phyloP scores from a whole-genome alignment of 2,797 vertebrate species.

The Sebastes vulpes region DNA sequence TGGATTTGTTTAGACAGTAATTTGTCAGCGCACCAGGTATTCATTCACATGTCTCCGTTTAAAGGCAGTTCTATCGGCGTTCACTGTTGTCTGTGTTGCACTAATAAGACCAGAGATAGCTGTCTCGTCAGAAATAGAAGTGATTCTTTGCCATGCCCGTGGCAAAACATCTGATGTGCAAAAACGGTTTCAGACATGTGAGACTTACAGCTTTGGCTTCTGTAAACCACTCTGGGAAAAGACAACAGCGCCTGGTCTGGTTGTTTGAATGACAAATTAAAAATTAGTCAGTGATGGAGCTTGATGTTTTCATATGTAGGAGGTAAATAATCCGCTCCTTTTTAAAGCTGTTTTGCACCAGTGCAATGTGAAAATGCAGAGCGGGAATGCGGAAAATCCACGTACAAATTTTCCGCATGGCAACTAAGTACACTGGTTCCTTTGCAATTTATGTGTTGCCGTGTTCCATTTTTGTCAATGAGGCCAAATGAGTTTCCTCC shows the following conservation, averaged over 20 bases:
- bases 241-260: not conserved
- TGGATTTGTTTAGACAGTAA: conserved; percentile 15
- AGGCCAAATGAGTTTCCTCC: no score
- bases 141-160: conserved; percentile 7
- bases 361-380: no score
- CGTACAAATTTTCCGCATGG: no score
- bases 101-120: conserved; percentile 31
- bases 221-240: not conserved
- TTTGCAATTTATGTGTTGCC: no score
- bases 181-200: conserved; percentile 29
- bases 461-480: no score
- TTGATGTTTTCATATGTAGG: not conserved
- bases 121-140: conserved; percentile 25
- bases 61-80: not conserved
- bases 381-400: no score
- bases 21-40: conserved; percentile 8
- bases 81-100: not conserved
- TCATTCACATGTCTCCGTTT: not conserved
- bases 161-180: conserved; percentile 59
- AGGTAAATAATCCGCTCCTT: not conserved
- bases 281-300: not conserved
- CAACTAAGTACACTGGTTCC: no score
- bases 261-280: not conserved
- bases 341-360: fast-evolving
- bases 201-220: conserved; percentile 8